These are phyloP conservation scores for Lethocerus indicus DNA, from an alignment of 1,140 invertebrate genomes.

Conservation along the genomic window DNA sequence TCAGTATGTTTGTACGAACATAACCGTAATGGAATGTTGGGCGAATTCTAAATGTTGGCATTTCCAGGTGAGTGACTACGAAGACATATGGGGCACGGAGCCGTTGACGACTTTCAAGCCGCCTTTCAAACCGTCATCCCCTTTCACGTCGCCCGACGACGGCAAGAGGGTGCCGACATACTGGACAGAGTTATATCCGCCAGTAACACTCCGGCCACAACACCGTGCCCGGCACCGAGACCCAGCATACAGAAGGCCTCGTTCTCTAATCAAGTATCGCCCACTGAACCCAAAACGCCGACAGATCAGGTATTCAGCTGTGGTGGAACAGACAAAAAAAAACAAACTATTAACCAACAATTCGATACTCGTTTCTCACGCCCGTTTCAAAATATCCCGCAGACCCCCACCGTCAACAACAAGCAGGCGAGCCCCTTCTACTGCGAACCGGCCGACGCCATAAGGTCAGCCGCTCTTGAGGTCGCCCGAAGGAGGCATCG, in stretches of 20 bases:
- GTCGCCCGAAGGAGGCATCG: conserved; percentile 11
- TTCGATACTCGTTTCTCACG: neutral
- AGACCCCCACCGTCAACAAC: conserved; percentile 11
- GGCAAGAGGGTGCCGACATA: conserved; percentile 19
- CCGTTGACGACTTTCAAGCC: conserved; percentile 21
- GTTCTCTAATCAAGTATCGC: conserved; percentile 8
- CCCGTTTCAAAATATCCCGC: neutral
- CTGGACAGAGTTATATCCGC: conserved; percentile 14
- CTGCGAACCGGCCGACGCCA: conserved; percentile 76
- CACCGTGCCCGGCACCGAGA: conserved; percentile 14
- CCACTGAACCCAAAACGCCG: conserved; percentile 14
- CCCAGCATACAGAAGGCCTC: conserved; percentile 21
- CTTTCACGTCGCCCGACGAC: conserved; percentile 17
- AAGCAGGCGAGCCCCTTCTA: conserved; percentile 71
- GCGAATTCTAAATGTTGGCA: neutral
- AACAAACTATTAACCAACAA: no score
- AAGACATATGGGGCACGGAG: conserved; percentile 79
- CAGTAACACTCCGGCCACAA: neutral
- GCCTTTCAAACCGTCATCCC: conserved; percentile 16
- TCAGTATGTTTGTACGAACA: no score
- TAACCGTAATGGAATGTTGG: no score
- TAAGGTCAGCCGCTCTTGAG: conserved; percentile 31
- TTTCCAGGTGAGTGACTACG: conserved; percentile 62
- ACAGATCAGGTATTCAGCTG: conserved; percentile 10
- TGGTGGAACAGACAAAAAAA: no score